Evolutionary conservation across 2,113 vertebrate species (phyloP).

Genomic region (Ciconia stormi): DNA sequence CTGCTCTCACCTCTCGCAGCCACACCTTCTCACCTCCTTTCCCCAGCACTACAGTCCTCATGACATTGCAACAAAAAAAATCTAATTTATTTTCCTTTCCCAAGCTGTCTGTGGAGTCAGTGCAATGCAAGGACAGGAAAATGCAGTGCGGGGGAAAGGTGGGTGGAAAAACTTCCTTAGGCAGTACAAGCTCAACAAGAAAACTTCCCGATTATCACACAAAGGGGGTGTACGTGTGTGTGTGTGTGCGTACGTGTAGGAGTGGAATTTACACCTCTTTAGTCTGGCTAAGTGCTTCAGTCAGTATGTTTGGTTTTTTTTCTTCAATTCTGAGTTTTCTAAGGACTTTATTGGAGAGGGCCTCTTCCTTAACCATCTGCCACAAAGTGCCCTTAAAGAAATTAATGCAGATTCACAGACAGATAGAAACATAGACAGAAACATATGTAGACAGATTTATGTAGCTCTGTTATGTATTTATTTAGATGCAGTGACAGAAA

Average conservation of each 20-base stretch:
- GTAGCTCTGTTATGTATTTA: not conserved
- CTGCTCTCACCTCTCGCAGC: not conserved
- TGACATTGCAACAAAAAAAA: not conserved
- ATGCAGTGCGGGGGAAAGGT: not conserved
- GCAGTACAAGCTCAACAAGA: not conserved
- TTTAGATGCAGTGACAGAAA: not conserved
- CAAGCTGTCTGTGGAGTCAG: not conserved
- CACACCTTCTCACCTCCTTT: not conserved
- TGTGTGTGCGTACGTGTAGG: too few relatives aligned
- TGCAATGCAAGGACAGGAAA: not conserved
- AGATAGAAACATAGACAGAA: not conserved
- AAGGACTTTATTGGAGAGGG: not conserved
- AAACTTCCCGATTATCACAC: not conserved
- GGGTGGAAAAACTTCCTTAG: not conserved
- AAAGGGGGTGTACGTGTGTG: accelerated
- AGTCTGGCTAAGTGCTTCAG: not conserved
- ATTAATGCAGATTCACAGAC: not conserved
- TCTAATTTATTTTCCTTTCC: not conserved
- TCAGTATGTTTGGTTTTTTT: not conserved
- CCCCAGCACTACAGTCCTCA: accelerated
- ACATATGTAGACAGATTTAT: not conserved
- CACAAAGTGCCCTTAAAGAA: not conserved
- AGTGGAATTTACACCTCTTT: not conserved
- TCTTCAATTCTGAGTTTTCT: not conserved
- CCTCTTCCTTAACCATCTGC: not conserved